Base-by-base conservation (phyloP, 2,797 vertebrate species). In the Acrossocheilus fasciatus region DNA sequence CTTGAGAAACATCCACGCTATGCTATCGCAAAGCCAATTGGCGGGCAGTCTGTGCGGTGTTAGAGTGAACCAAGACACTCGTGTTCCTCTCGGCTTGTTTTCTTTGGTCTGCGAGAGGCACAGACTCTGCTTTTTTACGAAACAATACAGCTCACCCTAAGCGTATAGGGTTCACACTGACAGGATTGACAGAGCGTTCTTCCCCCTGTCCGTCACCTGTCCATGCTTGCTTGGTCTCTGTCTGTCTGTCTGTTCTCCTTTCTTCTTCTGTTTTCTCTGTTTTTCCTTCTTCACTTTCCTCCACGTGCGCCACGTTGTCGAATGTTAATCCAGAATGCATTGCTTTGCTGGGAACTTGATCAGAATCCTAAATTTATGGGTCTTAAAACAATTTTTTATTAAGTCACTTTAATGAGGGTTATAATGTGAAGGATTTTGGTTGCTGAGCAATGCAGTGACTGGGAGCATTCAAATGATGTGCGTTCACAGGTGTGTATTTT, bases 281-380 rank as follows among this genome's bases (percentile, higher is more conserved):
- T 66, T 73, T 77, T 88, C 76, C 74, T 45, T 68, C 66, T 81
- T 87, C 74, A 57, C 82, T 87, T 87, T 89, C 54, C 81, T 43
- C 43, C 45, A 20, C 50, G 57, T 57, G 47, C 57, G 78, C 88
- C 85, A 75, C 72, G 70, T 77, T 82, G 77, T 90, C 78, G 84
- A 77, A 90, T 88, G 80, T 86, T 88, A 87, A 88, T 91, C 83
- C 87, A 73, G 39, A 39, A 36, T 43, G 45, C 45, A 72, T 86
- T 47, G 47, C 76, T 89, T 90, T 89, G 66, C 85, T 83, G 76
- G 78, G 69, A 83, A 76, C 70, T 39, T 82, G 73, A 84, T 86
- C 54, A 81, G 64, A 89, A 88, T 81, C 26, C 64, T 77, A 70
- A 88, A 66, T 66, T 70, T 74, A 66, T 89, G 78, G 77, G 66